A percentile compares a stretch with the other conserved stretches of the same genome.
These are phyloP conservation scores for Liodrosophila aerea DNA, from an alignment of 2,888 invertebrate species.

Conservation along the genomic window DNA sequence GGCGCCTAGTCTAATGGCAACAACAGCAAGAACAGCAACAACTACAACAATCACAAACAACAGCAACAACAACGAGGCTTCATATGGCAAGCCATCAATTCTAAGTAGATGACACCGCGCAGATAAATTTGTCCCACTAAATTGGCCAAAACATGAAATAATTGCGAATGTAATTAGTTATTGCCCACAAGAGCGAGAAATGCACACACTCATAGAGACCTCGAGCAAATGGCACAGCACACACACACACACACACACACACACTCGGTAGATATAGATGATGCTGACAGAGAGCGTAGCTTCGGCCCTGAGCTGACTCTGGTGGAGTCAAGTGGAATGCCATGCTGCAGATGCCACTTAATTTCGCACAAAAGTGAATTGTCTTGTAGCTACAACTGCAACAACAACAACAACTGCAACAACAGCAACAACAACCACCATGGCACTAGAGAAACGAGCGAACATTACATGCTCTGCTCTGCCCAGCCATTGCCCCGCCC, in stretches of 20 bases:
- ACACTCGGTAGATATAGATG: conserved; percentile 11
- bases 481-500: conserved; percentile 44
- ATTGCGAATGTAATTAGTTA: conserved; percentile 83
- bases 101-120: conserved; percentile 83
- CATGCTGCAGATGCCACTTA: conserved; percentile 79
- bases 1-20: conserved; percentile 41
- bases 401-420: conserved; percentile 38
- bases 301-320: conserved; percentile 25
- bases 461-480: conserved; percentile 71
- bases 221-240: conserved; percentile 8
- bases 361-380: conserved; percentile 81
- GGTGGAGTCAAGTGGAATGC: conserved; percentile 75
- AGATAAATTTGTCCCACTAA: conserved; percentile 83
- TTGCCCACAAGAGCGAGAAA: conserved; percentile 78
- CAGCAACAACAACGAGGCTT: conserved; percentile 38
- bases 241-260: conserved; percentile 20
- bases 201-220: conserved; percentile 29
- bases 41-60: conserved; percentile 29
- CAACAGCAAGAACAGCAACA: conserved; percentile 48
- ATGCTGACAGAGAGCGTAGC: conserved; percentile 21
- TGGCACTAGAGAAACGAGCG: conserved; percentile 67
- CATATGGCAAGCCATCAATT: conserved; percentile 79
- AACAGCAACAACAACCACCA: conserved; percentile 48
- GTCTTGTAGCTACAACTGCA: conserved; percentile 77
- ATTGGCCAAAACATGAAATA: conserved; percentile 83